These are phyloP conservation scores for Rhopalosiphum maidis DNA, from an alignment of 1,140 invertebrate genomes.

Conservation along the genomic window DNA sequence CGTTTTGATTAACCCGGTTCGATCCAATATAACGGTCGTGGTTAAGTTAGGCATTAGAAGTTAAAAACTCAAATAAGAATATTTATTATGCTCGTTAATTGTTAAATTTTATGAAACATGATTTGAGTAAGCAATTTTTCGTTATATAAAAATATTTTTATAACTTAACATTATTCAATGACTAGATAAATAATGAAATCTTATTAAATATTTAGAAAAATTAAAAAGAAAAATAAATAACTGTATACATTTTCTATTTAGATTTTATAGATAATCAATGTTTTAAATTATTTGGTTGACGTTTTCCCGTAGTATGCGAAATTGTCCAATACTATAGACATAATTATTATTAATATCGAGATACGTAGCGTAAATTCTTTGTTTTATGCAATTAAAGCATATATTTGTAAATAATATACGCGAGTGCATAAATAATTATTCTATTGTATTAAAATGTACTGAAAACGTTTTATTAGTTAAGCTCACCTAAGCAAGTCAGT, in stretches of 20 bases:
- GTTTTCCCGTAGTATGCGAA: neutral
- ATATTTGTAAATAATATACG: neutral
- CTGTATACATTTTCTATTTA: neutral
- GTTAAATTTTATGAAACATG: too few relatives aligned
- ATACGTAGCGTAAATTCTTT: neutral
- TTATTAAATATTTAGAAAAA: too few relatives aligned
- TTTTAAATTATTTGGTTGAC: neutral
- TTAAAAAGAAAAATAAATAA: too few relatives aligned
- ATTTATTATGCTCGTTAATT: too few relatives aligned
- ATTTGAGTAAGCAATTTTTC: too few relatives aligned
- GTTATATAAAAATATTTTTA: too few relatives aligned
- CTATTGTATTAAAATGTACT: neutral
- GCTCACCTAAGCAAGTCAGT: neutral
- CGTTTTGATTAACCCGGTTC: neutral
- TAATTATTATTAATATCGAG: neutral
- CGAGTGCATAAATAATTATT: too few relatives aligned
- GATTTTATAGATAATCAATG: neutral
- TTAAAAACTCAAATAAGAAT: too few relatives aligned
- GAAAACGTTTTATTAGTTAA: neutral
- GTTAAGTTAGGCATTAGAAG: too few relatives aligned
- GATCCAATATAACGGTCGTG: neutral
- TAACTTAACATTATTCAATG: too few relatives aligned
- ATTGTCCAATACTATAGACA: neutral
- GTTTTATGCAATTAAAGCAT: neutral
- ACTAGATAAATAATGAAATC: too few relatives aligned